Conservation (phyloP, 2,797 vertebrate genomes). For the Malurus leucopterus region DNA sequence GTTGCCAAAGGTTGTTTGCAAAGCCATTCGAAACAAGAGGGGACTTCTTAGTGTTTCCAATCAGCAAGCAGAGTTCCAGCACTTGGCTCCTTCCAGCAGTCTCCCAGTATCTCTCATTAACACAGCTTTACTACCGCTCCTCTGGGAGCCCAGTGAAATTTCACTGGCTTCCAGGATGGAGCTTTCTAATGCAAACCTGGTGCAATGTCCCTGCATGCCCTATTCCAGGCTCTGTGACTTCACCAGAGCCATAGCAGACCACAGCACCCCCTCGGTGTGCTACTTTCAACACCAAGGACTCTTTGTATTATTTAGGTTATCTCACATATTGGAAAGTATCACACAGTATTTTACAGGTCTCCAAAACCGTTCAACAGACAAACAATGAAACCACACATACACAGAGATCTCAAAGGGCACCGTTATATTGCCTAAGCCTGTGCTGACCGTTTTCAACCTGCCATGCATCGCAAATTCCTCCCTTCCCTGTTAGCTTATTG, state of each 20-base stretch:
- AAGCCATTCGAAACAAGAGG: background rate
- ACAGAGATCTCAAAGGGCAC: background rate
- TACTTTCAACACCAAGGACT: background rate
- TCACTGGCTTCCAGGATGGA: slow-evolving; percentile 15
- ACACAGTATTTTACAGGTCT: background rate
- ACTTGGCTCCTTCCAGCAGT: slow-evolving; percentile 20
- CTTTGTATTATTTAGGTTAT: background rate
- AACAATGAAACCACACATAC: background rate
- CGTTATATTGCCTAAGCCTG: background rate
- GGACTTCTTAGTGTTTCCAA: slow-evolving; percentile 16
- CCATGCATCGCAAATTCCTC: background rate
- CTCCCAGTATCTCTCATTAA: slow-evolving; percentile 53
- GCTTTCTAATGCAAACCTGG: background rate
- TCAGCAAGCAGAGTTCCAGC: slow-evolving; percentile 9
- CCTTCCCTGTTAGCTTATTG: background rate
- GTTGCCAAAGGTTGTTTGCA: slow-evolving; percentile 30
- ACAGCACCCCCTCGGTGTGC: background rate
- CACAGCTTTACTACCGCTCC: slow-evolving; percentile 19
- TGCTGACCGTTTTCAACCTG: background rate
- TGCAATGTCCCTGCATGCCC: background rate
- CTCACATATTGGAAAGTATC: background rate
- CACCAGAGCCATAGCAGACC: background rate
- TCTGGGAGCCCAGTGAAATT: slow-evolving; percentile 28
- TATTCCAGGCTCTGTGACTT: background rate
- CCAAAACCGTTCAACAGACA: background rate